phyloP scores from a whole-genome alignment of 2,797 vertebrate species.

The Iguana delicatissima region DNA sequence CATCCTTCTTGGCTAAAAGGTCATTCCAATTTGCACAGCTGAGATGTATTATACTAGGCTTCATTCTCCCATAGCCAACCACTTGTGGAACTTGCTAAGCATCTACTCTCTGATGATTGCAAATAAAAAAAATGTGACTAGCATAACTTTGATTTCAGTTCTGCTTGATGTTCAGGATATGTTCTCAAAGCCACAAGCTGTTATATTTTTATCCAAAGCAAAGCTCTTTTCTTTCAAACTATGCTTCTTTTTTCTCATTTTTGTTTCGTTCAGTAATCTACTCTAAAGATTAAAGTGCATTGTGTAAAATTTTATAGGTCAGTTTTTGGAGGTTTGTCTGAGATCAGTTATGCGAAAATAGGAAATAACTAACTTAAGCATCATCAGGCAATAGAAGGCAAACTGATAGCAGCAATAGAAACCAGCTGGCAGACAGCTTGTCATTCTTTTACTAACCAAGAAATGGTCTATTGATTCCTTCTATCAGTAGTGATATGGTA shows the following conservation, averaged over 20 bases:
- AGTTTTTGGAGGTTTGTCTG: background rate
- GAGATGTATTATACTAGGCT: background rate
- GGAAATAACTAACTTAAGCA: background rate
- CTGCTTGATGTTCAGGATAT: background rate
- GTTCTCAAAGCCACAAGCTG: background rate
- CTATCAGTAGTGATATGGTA: background rate
- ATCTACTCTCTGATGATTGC: slow-evolving; percentile 15
- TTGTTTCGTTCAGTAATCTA: background rate
- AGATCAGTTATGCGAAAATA: background rate
- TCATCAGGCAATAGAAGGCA: background rate
- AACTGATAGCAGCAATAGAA: background rate
- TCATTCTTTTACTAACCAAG: slow-evolving; percentile 1
- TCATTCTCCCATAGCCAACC: background rate
- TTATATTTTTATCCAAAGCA: background rate
- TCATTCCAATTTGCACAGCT: slow-evolving; percentile 2
- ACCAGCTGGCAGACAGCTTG: background rate
- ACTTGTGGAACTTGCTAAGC: background rate
- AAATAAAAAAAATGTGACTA: background rate
- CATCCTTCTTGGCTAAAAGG: background rate
- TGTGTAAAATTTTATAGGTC: background rate
- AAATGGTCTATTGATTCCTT: slow-evolving; percentile 9
- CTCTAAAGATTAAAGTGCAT: background rate
- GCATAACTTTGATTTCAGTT: background rate
- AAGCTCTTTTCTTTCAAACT: background rate
- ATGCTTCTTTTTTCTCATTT: too few relatives aligned